phyloP scores from a whole-genome alignment of 2,888 invertebrate genomes.

The Drosophila nr. medialis region DNA sequence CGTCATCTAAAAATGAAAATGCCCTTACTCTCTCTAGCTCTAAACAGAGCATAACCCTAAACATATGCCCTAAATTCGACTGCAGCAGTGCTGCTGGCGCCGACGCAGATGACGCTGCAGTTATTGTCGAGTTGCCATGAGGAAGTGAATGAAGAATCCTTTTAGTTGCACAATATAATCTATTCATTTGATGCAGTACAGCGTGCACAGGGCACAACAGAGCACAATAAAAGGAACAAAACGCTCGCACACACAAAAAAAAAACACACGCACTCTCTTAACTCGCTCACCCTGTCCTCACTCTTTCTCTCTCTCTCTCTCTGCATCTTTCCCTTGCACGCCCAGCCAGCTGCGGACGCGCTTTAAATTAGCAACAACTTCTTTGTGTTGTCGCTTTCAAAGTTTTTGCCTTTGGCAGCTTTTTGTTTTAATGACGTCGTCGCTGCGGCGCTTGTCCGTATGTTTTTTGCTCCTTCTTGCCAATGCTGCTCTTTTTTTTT shows the following conservation, averaged over 20 bases:
- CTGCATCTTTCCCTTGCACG: constrained; percentile 14
- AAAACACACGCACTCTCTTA: constrained; percentile 1
- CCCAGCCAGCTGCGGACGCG: constrained; percentile 41
- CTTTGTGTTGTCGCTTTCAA: constrained; percentile 29
- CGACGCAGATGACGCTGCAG: constrained; percentile 60
- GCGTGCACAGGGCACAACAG: constrained; percentile 48
- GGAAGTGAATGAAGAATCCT: constrained; percentile 70
- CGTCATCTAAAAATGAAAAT: not conserved
- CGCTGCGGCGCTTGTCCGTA: constrained; percentile 27
- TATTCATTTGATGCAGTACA: constrained; percentile 71
- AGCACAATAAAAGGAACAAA: constrained; percentile 30
- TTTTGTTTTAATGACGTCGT: constrained; percentile 63
- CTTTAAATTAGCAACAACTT: constrained; percentile 73
- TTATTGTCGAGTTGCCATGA: constrained; percentile 55
- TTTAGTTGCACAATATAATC: constrained; percentile 78
- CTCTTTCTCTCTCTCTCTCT: not conserved
- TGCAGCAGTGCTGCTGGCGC: constrained; percentile 46
- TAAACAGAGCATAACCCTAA: constrained; percentile 15
- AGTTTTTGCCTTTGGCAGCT: constrained; percentile 46
- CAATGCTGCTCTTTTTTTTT: constrained; percentile 36
- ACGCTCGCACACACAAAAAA: constrained; percentile 8
- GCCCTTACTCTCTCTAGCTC: not conserved
- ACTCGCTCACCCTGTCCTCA: constrained; percentile 11
- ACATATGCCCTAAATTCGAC: constrained; percentile 62
- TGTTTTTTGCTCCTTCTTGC: constrained; percentile 25